Conservation (phyloP, 2,113 vertebrate species). For the Promerops cafer region DNA sequence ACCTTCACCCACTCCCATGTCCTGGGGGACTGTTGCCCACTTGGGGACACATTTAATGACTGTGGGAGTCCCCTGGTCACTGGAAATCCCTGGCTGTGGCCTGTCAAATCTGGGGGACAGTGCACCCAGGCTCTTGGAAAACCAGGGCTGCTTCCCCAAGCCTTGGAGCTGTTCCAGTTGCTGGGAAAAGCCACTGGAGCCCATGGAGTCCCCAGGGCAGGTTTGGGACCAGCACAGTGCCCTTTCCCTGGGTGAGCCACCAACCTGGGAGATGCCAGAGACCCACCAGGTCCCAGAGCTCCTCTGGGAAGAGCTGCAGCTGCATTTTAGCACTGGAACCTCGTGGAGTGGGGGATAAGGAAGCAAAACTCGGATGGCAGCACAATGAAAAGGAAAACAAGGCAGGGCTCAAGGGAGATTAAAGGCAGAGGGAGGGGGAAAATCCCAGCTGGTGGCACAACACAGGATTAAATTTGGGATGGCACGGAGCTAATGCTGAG, state of each 20-base stretch:
- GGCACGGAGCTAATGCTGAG: neutral
- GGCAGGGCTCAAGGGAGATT: neutral
- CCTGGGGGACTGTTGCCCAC: accelerated
- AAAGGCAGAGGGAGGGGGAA: neutral
- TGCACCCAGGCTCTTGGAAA: neutral
- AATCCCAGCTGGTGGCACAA: neutral
- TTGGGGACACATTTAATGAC: neutral
- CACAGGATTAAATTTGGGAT: neutral
- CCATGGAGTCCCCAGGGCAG: neutral
- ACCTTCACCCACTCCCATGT: too few relatives aligned
- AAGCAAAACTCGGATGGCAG: neutral
- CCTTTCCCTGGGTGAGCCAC: neutral
- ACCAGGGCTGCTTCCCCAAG: neutral
- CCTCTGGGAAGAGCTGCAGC: neutral
- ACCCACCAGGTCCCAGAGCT: neutral
- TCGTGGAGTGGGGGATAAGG: accelerated
- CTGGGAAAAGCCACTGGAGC: neutral
- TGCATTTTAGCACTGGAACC: neutral
- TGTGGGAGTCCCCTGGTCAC: accelerated
- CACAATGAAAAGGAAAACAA: neutral
- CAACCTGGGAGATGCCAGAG: neutral
- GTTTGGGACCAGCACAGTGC: neutral
- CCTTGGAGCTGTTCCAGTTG: neutral
- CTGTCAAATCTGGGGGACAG: neutral
- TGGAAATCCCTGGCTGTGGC: neutral